Base-by-base conservation (phyloP, 1,140 invertebrate genomes). In the Rhizoglyphus robini region DNA sequence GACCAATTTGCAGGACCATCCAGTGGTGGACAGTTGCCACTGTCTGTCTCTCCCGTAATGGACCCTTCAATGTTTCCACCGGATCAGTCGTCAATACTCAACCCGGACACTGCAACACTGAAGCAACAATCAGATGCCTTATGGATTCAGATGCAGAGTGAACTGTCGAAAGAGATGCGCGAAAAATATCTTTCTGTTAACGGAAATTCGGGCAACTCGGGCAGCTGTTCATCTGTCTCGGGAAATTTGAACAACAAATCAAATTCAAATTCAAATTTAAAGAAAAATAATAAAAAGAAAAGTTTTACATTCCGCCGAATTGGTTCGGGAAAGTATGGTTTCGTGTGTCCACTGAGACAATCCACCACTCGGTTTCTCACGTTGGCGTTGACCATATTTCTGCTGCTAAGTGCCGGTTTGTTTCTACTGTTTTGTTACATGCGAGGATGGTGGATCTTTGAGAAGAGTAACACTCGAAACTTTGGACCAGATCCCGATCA, bases 401-500 rank as follows among this genome's bases (percentile, higher is more conserved):
- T 51, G n/a, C 2, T 51, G 46, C 30, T 51, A 29, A 32, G 11
- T 51, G 62, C 36, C 49, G 27, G 4, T 5, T 49, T 62, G 8
- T 8, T 27, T 23, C 20, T 63, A 49, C 32, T 38, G 5, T 15
- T 58, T 29, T 63, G 61, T 23, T 58, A 11, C 32, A 13, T 57
- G 20, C 8, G 18, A 15, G 32, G 30, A 8, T 63, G 20, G 18
- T 15, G 30, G 36, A 5, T 5, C 5, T 36, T 63, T 36, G 13
- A 18, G 18, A 8, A 18, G 18, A 11, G 8, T 8, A 59, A 15
- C 30, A 59, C 5, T 25, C 54, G 57, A 31, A 18, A 34, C 34
- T 49, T 5, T 13, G 61, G 38, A 5, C 11, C 23, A 0, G 18
- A 65, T 31, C 84, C 83, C 34, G 69, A 74, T 8, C 75, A 78